These are phyloP conservation scores for Ambastaia sidthimunki DNA, from an alignment of 2,797 vertebrate genomes.

Conservation along the genomic window DNA sequence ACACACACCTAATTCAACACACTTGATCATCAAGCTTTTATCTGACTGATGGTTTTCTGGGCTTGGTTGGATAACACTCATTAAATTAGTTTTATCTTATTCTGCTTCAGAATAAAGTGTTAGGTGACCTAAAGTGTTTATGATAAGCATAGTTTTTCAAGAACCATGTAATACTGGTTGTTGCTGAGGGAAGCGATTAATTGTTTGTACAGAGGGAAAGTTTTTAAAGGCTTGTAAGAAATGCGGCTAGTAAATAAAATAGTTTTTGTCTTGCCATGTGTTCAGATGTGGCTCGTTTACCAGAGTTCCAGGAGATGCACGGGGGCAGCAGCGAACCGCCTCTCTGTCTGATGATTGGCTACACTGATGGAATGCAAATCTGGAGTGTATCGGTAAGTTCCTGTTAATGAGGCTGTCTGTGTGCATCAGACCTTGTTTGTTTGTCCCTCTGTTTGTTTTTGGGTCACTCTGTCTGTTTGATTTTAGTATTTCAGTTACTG, in stretches of 20 bases:
- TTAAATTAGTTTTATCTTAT: neutral
- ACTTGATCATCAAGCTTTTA: neutral
- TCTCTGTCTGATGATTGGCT: constrained; percentile 92
- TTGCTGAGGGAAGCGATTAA: too few species aligned
- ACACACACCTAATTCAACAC: neutral
- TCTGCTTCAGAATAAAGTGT: neutral
- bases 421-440: too few species aligned
- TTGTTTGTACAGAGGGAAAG: too few species aligned
- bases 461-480: neutral
- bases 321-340: constrained; percentile 90
- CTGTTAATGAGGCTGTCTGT: neutral
- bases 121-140: neutral
- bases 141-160: neutral
- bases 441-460: neutral
- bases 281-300: constrained; percentile 88
- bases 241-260: neutral
- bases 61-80: neutral
- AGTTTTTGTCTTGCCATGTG: constrained; percentile 1
- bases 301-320: constrained; percentile 92
- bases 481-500: neutral
- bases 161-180: too few species aligned
- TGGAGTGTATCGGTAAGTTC: constrained; percentile 96
- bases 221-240: neutral
- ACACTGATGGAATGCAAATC: constrained; percentile 95
- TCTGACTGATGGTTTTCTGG: neutral